Conservation (phyloP, 2,797 vertebrate genomes). For the Poeciliopsis infans region DNA sequence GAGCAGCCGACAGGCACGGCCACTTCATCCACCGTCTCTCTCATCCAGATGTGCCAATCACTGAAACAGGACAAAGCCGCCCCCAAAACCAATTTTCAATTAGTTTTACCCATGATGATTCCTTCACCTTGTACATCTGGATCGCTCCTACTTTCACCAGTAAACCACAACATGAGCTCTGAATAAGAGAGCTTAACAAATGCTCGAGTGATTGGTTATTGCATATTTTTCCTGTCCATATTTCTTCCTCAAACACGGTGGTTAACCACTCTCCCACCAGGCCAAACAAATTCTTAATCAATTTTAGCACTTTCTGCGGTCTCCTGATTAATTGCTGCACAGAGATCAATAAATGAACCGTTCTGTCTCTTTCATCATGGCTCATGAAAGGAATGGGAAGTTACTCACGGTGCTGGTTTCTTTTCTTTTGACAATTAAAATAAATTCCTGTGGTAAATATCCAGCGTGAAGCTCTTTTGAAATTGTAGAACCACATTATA, state of each 20-base stretch:
- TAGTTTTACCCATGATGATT: not conserved
- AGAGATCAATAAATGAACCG: slow-evolving; percentile 3
- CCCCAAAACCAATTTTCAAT: not conserved
- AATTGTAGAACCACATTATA: not conserved
- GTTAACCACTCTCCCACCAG: not conserved
- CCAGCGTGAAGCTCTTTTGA: not conserved
- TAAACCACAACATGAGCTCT: not conserved
- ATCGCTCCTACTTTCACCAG: slow-evolving; percentile 1
- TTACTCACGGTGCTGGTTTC: not conserved
- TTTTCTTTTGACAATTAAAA: not conserved
- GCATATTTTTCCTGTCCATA: not conserved
- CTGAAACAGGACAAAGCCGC: not conserved
- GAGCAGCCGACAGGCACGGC: not conserved
- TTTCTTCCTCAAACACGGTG: not conserved
- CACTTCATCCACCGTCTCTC: not conserved
- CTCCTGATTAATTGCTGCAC: not conserved
- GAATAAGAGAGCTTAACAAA: not conserved
- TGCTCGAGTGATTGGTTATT: not conserved
- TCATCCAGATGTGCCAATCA: not conserved
- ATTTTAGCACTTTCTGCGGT: not conserved
- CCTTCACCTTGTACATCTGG: not conserved
- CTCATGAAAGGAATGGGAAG: not conserved
- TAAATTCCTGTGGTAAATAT: not conserved
- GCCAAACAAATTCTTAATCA: not conserved
- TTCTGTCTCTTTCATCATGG: not conserved